A percentile compares a stretch with the other conserved stretches of the same genome.
Conservation (phyloP, 1,140 invertebrate species). For the Phymorhynchus buccinoides region DNA sequence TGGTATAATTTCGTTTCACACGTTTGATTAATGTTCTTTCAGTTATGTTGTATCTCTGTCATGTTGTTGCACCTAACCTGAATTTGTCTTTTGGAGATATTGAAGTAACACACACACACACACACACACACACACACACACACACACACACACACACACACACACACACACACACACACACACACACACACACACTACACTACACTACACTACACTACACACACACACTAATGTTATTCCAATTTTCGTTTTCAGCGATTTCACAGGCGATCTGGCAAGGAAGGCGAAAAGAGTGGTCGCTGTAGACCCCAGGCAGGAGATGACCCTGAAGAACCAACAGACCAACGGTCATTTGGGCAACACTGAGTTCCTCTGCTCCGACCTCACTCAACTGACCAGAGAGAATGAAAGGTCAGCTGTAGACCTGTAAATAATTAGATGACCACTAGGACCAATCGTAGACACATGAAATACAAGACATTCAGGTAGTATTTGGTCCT, state of each 20-base stretch:
- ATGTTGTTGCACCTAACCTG: no score
- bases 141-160: no score
- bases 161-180: not conserved
- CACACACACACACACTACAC: not conserved
- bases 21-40: no score
- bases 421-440: not conserved
- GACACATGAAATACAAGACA: no score
- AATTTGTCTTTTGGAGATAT: no score
- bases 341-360: constrained; percentile 74
- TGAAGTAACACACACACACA: no score
- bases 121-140: no score
- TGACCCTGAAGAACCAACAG: constrained; percentile 76
- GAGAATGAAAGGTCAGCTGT: constrained; percentile 64
- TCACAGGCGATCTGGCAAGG: constrained; percentile 75
- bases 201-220: no score
- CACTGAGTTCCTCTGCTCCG: constrained; percentile 75
- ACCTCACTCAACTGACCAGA: constrained; percentile 76
- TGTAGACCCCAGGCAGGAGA: constrained; percentile 78
- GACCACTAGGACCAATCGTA: not conserved
- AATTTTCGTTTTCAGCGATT: constrained; percentile 72
- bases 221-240: not conserved
- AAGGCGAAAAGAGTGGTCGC: constrained; percentile 75
- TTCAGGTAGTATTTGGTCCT: no score
- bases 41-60: no score
- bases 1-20: no score